phyloP scores from a whole-genome alignment of 2,888 invertebrate genomes.

The Drosophila rubida region DNA sequence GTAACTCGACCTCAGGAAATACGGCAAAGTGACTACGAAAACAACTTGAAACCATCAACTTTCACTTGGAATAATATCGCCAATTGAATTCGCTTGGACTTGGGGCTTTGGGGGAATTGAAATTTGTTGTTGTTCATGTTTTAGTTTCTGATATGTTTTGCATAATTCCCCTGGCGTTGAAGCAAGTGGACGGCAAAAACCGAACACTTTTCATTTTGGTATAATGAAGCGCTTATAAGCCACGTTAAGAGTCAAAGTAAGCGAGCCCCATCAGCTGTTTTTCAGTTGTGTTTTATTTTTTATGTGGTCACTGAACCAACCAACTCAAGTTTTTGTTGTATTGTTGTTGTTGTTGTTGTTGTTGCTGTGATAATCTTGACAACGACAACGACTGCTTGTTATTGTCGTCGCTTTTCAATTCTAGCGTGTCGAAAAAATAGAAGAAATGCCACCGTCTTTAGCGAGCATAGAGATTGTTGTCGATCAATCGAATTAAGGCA shows the following conservation, averaged over 20 bases:
- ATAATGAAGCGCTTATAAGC: constrained; percentile 63
- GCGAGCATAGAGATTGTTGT: neutral
- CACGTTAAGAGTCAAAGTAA: constrained; percentile 39
- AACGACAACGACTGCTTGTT: constrained; percentile 44
- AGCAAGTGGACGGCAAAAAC: constrained; percentile 30
- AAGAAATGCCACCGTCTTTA: constrained; percentile 26
- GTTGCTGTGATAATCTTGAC: constrained; percentile 53
- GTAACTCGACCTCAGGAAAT: constrained; percentile 35
- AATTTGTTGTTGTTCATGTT: constrained; percentile 14
- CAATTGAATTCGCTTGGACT: constrained; percentile 42
- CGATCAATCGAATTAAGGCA: constrained; percentile 28
- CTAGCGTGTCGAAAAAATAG: constrained; percentile 61
- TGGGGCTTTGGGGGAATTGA: neutral
- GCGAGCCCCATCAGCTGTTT: constrained; percentile 15
- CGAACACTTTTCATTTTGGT: constrained; percentile 68
- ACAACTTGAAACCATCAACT: constrained; percentile 58
- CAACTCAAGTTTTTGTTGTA: constrained; percentile 23
- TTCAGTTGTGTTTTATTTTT: neutral
- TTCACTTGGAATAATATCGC: constrained; percentile 61
- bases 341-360: constrained; percentile 31
- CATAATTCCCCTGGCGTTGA: constrained; percentile 63
- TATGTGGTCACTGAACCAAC: constrained; percentile 71
- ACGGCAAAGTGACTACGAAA: constrained; percentile 10
- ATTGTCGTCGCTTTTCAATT: constrained; percentile 51
- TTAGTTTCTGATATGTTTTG: constrained; percentile 48